Conservation (phyloP, 2,797 vertebrate genomes). For the Sebastes hubbsi region DNA sequence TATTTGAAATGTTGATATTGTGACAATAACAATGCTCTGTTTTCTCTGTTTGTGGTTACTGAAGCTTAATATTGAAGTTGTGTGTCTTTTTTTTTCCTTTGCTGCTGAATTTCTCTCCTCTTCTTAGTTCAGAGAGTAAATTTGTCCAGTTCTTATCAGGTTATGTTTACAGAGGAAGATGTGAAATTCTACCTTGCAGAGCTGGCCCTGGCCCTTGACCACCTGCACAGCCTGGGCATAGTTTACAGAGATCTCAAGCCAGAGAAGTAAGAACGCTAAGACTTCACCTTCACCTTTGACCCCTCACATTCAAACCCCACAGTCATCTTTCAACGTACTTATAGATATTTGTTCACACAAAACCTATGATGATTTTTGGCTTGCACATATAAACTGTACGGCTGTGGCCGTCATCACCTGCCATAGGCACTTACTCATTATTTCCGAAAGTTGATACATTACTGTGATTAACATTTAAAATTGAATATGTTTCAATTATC, state of each 20-base stretch:
- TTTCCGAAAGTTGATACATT: background rate
- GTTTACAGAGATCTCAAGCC: conserved; percentile 99
- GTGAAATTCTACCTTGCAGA: conserved; percentile 99
- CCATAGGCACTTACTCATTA: background rate
- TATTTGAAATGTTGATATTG: conserved; percentile 62
- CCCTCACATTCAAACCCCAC: conserved; percentile 6
- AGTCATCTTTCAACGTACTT: background rate
- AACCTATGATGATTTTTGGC: background rate
- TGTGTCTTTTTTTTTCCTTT: conserved; percentile 46
- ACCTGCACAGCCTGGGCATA: conserved; percentile 98
- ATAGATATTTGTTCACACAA: background rate
- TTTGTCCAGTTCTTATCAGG: conserved; percentile 98
- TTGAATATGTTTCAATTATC: background rate
- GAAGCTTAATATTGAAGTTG: conserved; percentile 52
- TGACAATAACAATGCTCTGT: conserved; percentile 60
- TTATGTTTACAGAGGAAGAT: conserved; percentile 99
- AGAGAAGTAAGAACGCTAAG: conserved; percentile 91
- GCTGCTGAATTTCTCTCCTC: conserved; percentile 66
- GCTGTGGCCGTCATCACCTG: background rate
- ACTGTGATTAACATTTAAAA: background rate
- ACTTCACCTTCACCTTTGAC: conserved; percentile 8
- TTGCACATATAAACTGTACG: background rate
- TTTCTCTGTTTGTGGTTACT: conserved; percentile 52
- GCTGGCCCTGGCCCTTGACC: conserved; percentile 98
- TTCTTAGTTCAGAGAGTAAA: conserved; percentile 91